Percentiles rank a stretch among this genome's conserved stretches.
phyloP scores from a whole-genome alignment of 2,113 vertebrate species.

The Nerophis lumbriciformis region DNA sequence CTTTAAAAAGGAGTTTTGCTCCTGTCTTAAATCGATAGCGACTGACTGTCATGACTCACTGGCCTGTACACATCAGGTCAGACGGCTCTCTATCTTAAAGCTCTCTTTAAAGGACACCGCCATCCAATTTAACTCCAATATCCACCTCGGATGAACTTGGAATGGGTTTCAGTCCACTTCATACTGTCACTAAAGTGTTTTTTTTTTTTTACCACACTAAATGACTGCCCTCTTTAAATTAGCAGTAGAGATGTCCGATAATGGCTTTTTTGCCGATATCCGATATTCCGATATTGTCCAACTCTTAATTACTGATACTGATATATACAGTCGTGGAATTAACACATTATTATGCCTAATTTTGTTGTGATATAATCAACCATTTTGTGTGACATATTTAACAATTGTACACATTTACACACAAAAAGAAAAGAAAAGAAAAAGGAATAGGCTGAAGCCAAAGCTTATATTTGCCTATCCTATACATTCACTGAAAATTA shows the following conservation, averaged over 20 bases:
- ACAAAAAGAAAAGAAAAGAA: too few relatives aligned
- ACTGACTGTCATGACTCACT: conserved; percentile 69
- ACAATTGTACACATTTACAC: too few relatives aligned
- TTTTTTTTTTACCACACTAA: not conserved
- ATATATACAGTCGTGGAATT: too few relatives aligned
- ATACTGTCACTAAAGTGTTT: not conserved
- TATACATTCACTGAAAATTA: too few relatives aligned
- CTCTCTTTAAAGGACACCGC: conserved; percentile 48
- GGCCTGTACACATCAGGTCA: conserved; percentile 54
- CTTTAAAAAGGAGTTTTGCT: conserved; percentile 60
- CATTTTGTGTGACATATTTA: too few relatives aligned
- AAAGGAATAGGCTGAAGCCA: too few relatives aligned
- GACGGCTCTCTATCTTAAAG: conserved; percentile 47
- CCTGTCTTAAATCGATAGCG: conserved; percentile 65
- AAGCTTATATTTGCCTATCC: too few relatives aligned
- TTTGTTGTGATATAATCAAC: too few relatives aligned
- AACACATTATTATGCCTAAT: too few relatives aligned
- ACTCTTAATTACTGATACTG: too few relatives aligned
- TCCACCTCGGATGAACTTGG: conserved; percentile 49
- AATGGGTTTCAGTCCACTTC: conserved; percentile 19
- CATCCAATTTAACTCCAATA: conserved; percentile 64
- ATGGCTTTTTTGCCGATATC: too few relatives aligned
- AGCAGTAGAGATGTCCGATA: not conserved
- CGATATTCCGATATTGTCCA: too few relatives aligned
- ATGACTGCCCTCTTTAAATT: not conserved